These are phyloP conservation scores for Pseudomugil tenellus DNA, from an alignment of 2,797 vertebrate species.

Conservation along the genomic window DNA sequence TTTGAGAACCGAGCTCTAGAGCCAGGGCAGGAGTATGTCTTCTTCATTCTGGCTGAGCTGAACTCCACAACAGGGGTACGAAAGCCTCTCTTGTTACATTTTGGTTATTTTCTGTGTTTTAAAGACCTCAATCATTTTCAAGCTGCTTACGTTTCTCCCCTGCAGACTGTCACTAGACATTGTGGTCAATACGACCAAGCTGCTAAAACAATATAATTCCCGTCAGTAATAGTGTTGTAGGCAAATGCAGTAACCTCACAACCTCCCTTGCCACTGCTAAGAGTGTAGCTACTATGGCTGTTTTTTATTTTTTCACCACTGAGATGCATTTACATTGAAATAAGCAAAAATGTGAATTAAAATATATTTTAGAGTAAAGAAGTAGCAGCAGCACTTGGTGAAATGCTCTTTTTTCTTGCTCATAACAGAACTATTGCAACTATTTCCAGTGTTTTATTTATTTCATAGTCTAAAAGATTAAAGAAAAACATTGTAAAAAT, in stretches of 20 bases:
- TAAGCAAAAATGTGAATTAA: constrained; percentile 42
- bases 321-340: constrained; percentile 35
- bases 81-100: constrained; percentile 28
- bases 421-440: background rate
- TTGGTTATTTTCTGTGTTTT: constrained; percentile 13
- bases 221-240: constrained; percentile 66
- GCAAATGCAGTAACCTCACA: constrained; percentile 68
- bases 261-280: constrained; percentile 56
- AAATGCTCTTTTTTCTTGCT: background rate
- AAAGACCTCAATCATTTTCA: constrained; percentile 20
- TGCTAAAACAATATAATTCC: constrained; percentile 70
- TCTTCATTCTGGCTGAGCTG: constrained; percentile 94
- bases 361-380: constrained; percentile 47
- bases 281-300: constrained; percentile 42
- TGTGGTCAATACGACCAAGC: constrained; percentile 56
- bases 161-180: constrained; percentile 65
- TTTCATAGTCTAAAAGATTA: background rate
- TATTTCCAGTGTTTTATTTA: background rate
- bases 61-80: constrained; percentile 90
- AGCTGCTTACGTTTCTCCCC: constrained; percentile 21
- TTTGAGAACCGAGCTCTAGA: constrained; percentile 95
- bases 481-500: background rate
- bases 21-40: constrained; percentile 91
- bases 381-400: background rate
- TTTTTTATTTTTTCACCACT: constrained; percentile 24